Conservation (phyloP, 30 jellyfish, hydroid and myxozoan genomes). For the Turritopsis rubra region DNA sequence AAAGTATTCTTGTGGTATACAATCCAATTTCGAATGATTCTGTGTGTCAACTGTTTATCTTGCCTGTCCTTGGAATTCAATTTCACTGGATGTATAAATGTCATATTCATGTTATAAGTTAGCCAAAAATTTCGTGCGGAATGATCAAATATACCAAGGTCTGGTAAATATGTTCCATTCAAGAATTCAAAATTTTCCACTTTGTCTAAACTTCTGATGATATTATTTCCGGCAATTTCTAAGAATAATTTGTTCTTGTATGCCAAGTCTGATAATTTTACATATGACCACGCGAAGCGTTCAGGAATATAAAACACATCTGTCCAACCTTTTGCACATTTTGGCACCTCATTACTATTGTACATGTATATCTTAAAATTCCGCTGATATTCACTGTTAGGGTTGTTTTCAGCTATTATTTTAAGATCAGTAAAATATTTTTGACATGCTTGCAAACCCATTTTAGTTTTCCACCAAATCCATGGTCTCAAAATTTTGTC, state of each 20-base stretch:
- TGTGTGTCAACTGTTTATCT: neutral
- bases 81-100: conserved; percentile 78
- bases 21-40: neutral
- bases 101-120: conserved; percentile 48
- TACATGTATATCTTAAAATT: conserved; percentile 20
- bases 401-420: conserved; percentile 23
- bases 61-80: neutral
- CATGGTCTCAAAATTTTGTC: conserved; percentile 17
- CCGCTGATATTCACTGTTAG: conserved; percentile 23
- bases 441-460: conserved; percentile 45
- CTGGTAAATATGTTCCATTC: conserved; percentile 75
- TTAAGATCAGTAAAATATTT: conserved; percentile 36
- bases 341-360: conserved; percentile 51
- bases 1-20: neutral
- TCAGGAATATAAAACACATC: conserved; percentile 78
- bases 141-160: conserved; percentile 55
- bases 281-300: conserved; percentile 43
- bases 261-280: conserved; percentile 51
- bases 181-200: conserved; percentile 45
- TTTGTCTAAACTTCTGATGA: conserved; percentile 56
- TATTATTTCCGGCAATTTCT: conserved; percentile 77
- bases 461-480: conserved; percentile 64
- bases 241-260: conserved; percentile 48
- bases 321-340: conserved; percentile 89
- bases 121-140: conserved; percentile 45